A percentile compares a stretch with the other conserved stretches of the same genome.
These are phyloP conservation scores for Carollia perspicillata DNA, from an alignment of 2,113 vertebrate genomes.

Conservation along the genomic window DNA sequence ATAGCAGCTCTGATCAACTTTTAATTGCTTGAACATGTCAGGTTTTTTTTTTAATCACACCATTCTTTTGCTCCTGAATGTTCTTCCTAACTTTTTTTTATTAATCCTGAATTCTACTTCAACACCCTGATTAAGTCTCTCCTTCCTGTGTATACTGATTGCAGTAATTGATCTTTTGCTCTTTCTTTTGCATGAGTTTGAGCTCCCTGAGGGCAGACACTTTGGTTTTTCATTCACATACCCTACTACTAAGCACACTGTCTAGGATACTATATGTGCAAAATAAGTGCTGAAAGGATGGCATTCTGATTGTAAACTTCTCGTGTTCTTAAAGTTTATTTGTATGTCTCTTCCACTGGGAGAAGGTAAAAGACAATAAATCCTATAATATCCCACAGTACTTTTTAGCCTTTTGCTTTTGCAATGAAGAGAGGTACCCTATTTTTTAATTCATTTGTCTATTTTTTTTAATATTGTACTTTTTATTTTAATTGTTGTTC, in stretches of 20 bases:
- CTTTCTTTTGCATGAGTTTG: background rate
- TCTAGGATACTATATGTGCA: background rate
- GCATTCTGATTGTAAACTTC: background rate
- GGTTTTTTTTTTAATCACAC: too few relatives aligned
- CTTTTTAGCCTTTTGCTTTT: background rate
- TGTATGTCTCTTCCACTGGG: background rate
- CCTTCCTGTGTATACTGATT: accelerated
- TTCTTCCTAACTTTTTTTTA: background rate
- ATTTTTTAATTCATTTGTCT: too few relatives aligned
- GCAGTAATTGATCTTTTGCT: background rate
- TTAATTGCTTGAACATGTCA: background rate
- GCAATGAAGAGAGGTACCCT: background rate
- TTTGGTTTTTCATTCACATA: background rate
- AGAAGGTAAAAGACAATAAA: background rate
- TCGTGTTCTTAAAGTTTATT: background rate
- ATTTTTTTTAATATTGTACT: too few relatives aligned
- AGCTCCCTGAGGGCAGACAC: background rate
- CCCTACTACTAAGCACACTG: accelerated
- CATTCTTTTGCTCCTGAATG: background rate
- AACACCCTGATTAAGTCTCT: background rate
- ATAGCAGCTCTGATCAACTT: accelerated
- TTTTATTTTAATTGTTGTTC: too few relatives aligned
- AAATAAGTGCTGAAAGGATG: background rate
- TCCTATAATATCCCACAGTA: accelerated
- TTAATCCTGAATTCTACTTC: background rate